Conservation (phyloP, 1,140 invertebrate genomes). For the Antheraea pernyi region DNA sequence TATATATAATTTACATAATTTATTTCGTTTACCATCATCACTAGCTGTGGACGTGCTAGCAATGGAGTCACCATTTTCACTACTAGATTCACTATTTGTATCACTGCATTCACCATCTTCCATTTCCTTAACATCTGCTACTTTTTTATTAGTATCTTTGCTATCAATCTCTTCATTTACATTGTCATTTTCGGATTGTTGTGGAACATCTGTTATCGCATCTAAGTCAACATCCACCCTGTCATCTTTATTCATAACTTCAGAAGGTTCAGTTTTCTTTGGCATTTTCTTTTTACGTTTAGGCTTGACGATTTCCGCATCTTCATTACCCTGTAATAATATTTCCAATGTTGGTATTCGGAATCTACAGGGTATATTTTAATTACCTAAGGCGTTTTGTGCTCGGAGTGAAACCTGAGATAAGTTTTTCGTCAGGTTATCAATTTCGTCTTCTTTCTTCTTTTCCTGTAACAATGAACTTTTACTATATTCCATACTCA, state of each 20-base stretch:
- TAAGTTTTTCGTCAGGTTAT: constrained; percentile 80
- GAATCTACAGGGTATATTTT: constrained; percentile 53
- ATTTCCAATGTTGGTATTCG: constrained; percentile 64
- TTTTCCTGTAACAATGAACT: constrained; percentile 75
- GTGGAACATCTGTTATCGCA: constrained; percentile 10
- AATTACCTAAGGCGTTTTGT: constrained; percentile 81
- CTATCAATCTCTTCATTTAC: constrained; percentile 20
- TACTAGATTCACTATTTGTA: constrained; percentile 52
- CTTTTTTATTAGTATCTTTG: constrained; percentile 24
- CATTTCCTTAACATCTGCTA: constrained; percentile 32
- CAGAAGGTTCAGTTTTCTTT: constrained; percentile 20
- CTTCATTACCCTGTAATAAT: constrained; percentile 72
- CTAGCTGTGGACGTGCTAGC: constrained; percentile 55
- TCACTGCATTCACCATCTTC: constrained; percentile 86
- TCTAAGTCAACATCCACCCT: constrained; percentile 23
- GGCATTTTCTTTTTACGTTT: constrained; percentile 42
- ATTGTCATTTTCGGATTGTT: constrained; percentile 21
- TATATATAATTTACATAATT: neutral
- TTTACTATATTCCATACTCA: constrained; percentile 12
- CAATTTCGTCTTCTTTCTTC: constrained; percentile 68
- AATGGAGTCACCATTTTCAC: constrained; percentile 35
- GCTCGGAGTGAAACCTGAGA: constrained; percentile 81
- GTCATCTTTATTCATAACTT: constrained; percentile 23
- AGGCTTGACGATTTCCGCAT: constrained; percentile 34
- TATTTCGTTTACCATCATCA: constrained; percentile 61